Evolutionary conservation across 2,797 vertebrate genomes (phyloP), one percentile per base, ranked within the genome.

Genomic region (Catharus ustulatus): DNA sequence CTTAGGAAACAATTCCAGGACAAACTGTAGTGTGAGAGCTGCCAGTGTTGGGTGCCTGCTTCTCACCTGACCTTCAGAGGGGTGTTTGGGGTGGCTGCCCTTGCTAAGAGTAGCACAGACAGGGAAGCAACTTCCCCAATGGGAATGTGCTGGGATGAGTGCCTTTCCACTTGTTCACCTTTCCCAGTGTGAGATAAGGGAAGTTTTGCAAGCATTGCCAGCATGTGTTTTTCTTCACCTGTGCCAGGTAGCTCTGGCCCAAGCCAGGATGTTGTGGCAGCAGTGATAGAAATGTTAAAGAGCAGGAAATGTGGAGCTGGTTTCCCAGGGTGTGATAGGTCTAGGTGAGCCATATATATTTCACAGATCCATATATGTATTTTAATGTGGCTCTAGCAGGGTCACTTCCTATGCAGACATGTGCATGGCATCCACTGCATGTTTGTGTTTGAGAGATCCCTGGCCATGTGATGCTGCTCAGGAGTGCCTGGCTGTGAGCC

Each of bases 1-100:
- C 99, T 99, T 5, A 98, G 98, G 43, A 98, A 98, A 43, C 98
- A 98, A 96, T 98, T 99, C 96, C 98, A 98, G 97, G 98, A 98
- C 94, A 98, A 99, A 86, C 98, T 99, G 83, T 98, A 98, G 96
- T 96, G 97, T 97, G 46, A 89, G 69, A 78, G 55, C 52, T 1
- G 2, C 4, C 20, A 54, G 13, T 22, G 29, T 1, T 0, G 5
- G 18, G 26, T 42, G 30, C 45, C 42, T 63, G 38, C 54, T 75
- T 29, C 45, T 84, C 27, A 14, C 34, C 29, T 23, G 17, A 57
- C 30, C 51, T 61, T 48, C 32, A 4, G 32, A 30, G 18, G 32
- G 34, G 13, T 52, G 15, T 63, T 77, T 15, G 38, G 42, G 38
- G 49, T 52, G 43, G 20, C 67, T 87, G 62, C 30, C 52, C 45